Conservation (phyloP, 2,888 invertebrate species). For the Andrena dorsata region DNA sequence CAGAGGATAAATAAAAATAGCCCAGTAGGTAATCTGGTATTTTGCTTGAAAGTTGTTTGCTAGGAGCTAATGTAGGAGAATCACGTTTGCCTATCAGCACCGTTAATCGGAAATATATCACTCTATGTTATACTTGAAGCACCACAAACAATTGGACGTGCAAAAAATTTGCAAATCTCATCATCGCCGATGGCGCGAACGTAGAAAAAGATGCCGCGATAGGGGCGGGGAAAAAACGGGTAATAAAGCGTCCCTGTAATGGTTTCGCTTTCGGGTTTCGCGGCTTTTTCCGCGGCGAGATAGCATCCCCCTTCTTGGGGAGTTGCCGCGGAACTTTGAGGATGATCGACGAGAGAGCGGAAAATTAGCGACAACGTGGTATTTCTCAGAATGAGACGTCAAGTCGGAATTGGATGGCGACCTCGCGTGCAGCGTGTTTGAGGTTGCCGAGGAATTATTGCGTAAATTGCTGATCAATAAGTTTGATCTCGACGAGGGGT, state of each 20-base stretch:
- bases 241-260: slow-evolving; percentile 22
- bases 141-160: background rate
- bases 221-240: background rate
- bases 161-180: background rate
- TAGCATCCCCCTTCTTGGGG: slow-evolving; percentile 11
- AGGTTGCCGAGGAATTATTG: slow-evolving; percentile 38
- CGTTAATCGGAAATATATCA: background rate
- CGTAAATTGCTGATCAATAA: slow-evolving; percentile 45
- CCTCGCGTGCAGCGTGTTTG: slow-evolving; percentile 47
- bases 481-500: slow-evolving; percentile 28
- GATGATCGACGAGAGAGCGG: slow-evolving; percentile 60
- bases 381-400: slow-evolving; percentile 54
- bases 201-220: background rate
- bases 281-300: slow-evolving; percentile 13
- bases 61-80: too few relatives aligned
- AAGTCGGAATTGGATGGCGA: slow-evolving; percentile 32
- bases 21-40: too few relatives aligned
- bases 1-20: too few relatives aligned
- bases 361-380: slow-evolving; percentile 57
- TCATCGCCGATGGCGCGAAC: background rate
- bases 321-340: slow-evolving; percentile 33
- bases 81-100: too few relatives aligned
- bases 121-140: background rate
- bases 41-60: too few relatives aligned
- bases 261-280: slow-evolving; percentile 38